Base-by-base conservation (phyloP, 2,888 invertebrate genomes). In the Catocala fraxini region DNA sequence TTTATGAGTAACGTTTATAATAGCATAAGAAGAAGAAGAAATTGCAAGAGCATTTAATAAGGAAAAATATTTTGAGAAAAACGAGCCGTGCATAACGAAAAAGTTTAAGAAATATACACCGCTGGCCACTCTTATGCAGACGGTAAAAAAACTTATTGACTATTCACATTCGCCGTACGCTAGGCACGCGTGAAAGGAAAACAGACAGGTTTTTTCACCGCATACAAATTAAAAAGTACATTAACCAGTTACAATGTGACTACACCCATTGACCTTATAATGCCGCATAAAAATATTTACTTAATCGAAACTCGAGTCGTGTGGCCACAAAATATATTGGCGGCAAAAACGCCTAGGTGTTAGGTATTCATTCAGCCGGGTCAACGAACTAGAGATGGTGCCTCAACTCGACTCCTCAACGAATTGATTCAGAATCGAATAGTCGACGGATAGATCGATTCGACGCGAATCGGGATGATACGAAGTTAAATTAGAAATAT, bases 401-500 rank as follows among this genome's bases (percentile, higher is more conserved):
- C 68, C 75, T 59, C 65, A 59, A 64, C 67, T 75, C 75, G 79
- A 71, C 77, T 78, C 75, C 83, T 85, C 85, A 83, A 84, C 90
- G 90, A 90, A 91, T 90, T 84, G 87, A 90, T 92, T 89, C 87
- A 80, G 86, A 84, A 87, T 89, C 89, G 88, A 90, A 91, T 90
- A 71, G 87, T 84, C 81, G 76, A 71, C 81, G 76, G 71, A 79
- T 79, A 81, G 81, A 83, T 84, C 84, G 82, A 84, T 82, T 85
- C 81, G 84, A 72, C 63, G 76, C 78, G 81, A 83, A 83, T 81
- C 77, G 77, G 67, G 75, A 77, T 74, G 74, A 75, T 76, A 70
- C 66, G 71, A 77, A 62, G 71, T 62, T 79, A 72, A 79, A 79
- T 79, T 77, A 65, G 63, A 71, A 76, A 73, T 75, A 70, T 78